Conservation (phyloP, 1,140 invertebrate genomes). For the Lethrus apterus region DNA sequence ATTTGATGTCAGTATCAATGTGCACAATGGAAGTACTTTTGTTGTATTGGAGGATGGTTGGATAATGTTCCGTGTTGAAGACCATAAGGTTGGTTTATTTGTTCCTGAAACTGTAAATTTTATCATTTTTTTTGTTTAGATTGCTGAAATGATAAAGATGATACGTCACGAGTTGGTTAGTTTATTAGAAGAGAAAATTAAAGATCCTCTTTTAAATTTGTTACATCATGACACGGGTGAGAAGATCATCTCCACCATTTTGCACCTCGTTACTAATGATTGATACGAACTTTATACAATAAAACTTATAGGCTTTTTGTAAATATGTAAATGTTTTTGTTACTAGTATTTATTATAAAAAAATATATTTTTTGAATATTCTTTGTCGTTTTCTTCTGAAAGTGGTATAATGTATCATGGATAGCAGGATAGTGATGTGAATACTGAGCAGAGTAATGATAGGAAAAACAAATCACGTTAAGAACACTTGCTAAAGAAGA, state of each 20-base stretch:
- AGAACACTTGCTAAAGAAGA: too few relatives aligned
- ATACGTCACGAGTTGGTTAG: conserved; percentile 65
- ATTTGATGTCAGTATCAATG: conserved; percentile 60
- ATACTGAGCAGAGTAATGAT: too few relatives aligned
- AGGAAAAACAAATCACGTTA: too few relatives aligned
- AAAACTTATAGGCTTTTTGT: neutral
- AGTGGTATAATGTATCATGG: too few relatives aligned
- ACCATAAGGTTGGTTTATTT: conserved; percentile 53
- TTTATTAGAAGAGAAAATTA: conserved; percentile 72
- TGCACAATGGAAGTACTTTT: conserved; percentile 65
- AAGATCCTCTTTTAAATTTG: conserved; percentile 69
- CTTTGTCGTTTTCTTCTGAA: too few relatives aligned
- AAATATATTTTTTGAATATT: too few relatives aligned
- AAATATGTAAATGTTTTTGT: too few relatives aligned
- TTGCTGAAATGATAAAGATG: conserved; percentile 69
- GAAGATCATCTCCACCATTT: conserved; percentile 72
- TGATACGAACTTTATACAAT: too few relatives aligned
- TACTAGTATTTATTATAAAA: too few relatives aligned
- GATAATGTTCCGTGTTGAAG: conserved; percentile 73
- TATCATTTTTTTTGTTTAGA: conserved; percentile 40
- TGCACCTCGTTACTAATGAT: conserved; percentile 51
- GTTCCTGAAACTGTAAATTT: neutral
- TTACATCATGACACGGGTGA: conserved; percentile 66
- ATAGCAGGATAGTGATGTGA: too few relatives aligned
- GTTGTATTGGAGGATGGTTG: conserved; percentile 74